phyloP scores from a whole-genome alignment of 2,888 invertebrate genomes.

The Malthinus seriepunctatus region DNA sequence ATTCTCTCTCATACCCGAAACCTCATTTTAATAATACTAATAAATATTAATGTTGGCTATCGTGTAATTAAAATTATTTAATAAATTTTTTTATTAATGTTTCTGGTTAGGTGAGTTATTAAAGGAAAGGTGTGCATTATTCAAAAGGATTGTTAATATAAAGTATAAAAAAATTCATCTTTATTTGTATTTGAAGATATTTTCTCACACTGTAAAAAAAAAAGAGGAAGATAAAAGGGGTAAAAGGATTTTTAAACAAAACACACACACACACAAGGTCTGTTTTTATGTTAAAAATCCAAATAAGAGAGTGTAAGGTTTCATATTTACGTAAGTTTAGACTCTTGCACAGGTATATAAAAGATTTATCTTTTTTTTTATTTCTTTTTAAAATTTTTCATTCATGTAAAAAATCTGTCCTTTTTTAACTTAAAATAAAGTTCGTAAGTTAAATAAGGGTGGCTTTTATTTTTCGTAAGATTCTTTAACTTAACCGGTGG shows the following conservation, averaged over 20 bases:
- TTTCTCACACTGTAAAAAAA: conserved; percentile 22
- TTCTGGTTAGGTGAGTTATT: conserved; percentile 7
- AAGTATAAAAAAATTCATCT: conserved; percentile 11
- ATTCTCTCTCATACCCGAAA: too few relatives aligned
- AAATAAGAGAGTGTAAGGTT: conserved; percentile 17
- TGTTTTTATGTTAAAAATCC: conserved; percentile 12
- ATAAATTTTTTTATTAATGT: conserved; percentile 4
- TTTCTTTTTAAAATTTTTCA: background rate
- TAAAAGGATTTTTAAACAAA: conserved; percentile 13
- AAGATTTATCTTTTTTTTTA: conserved; percentile 11
- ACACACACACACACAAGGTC: background rate
- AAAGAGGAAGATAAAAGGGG: conserved; percentile 11
- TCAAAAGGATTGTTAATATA: background rate
- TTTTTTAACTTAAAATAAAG: background rate
- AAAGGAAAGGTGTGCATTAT: conserved; percentile 7
- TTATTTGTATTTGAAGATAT: conserved; percentile 18
- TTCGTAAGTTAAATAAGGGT: background rate
- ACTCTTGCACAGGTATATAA: conserved; percentile 5
- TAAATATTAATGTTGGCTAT: conserved; percentile 5
- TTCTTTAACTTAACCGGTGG: background rate
- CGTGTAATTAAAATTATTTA: conserved; percentile 6
- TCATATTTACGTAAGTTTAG: conserved; percentile 16
- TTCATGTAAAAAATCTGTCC: background rate
- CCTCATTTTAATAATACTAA: background rate
- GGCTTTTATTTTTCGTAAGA: background rate